Percentiles rank a stretch among this genome's conserved stretches.
Conservation (phyloP, 2,888 invertebrate species). For the Epinotia bilunana region DNA sequence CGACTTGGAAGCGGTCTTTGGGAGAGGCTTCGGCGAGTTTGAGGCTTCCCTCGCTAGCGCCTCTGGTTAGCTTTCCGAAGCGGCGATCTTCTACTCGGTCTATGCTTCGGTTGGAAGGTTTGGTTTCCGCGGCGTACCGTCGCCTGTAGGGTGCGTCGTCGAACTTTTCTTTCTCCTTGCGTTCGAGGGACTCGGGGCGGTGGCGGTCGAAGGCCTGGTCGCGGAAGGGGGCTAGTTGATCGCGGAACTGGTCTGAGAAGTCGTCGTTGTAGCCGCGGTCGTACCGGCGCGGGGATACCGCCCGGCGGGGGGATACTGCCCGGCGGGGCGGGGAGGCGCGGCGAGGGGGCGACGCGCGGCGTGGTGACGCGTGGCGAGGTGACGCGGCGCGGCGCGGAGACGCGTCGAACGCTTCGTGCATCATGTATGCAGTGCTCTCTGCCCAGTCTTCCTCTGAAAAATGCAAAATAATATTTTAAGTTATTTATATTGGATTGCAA, state of each 20-base stretch:
- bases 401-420: slow-evolving; percentile 84
- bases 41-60: slow-evolving; percentile 78
- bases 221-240: slow-evolving; percentile 74
- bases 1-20: slow-evolving; percentile 92
- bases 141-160: slow-evolving; percentile 76
- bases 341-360: slow-evolving; percentile 74
- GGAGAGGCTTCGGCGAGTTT: slow-evolving; percentile 84
- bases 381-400: slow-evolving; percentile 73
- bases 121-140: slow-evolving; percentile 79
- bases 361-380: slow-evolving; percentile 56
- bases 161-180: slow-evolving; percentile 74
- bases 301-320: slow-evolving; percentile 55
- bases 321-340: slow-evolving; percentile 56
- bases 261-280: slow-evolving; percentile 58
- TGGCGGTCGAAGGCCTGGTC: slow-evolving; percentile 73
- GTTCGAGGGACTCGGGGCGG: slow-evolving; percentile 77
- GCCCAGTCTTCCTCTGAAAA: slow-evolving; percentile 92
- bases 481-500: background rate
- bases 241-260: slow-evolving; percentile 63
- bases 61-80: slow-evolving; percentile 73
- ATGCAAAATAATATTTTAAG: slow-evolving; percentile 47
- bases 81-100: slow-evolving; percentile 79
- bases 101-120: slow-evolving; percentile 77
- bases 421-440: slow-evolving; percentile 86
- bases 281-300: slow-evolving; percentile 55